Conservation (phyloP, 2,113 vertebrate species). For the Copsychus sechellarum region DNA sequence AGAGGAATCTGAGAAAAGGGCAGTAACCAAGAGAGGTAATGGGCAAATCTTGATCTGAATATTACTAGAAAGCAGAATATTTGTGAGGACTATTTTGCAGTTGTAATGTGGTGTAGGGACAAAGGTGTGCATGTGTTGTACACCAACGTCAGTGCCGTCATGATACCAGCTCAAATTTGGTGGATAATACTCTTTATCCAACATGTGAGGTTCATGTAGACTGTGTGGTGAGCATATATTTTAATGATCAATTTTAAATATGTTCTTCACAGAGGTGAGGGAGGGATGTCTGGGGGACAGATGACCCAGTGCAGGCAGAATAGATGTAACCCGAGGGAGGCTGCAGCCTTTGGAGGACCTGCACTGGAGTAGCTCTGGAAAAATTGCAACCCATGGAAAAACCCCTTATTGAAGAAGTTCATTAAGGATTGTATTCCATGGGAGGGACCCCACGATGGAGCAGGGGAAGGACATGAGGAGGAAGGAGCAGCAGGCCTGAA, state of each 20-base stretch:
- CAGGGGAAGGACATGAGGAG: background rate
- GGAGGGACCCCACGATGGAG: background rate
- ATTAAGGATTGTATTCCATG: background rate
- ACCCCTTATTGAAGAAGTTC: background rate
- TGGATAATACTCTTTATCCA: background rate
- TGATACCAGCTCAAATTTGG: background rate
- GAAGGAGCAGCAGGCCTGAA: background rate
- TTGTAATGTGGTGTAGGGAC: background rate
- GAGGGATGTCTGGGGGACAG: accelerated
- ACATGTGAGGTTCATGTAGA: background rate
- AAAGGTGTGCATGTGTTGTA: background rate
- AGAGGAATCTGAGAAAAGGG: background rate
- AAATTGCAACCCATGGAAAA: background rate
- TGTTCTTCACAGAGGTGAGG: background rate
- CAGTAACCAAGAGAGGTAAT: background rate
- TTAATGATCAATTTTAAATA: background rate
- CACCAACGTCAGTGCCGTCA: accelerated
- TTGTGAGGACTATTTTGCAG: background rate
- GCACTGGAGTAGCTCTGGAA: background rate
- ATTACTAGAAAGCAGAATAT: background rate
- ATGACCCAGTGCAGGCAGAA: background rate
- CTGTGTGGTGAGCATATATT: background rate
- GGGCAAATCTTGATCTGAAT: background rate
- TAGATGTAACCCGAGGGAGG: background rate
- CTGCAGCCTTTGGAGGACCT: background rate